These are phyloP conservation scores for Spilarctia lutea DNA, from an alignment of 2,888 invertebrate species.

Conservation along the genomic window DNA sequence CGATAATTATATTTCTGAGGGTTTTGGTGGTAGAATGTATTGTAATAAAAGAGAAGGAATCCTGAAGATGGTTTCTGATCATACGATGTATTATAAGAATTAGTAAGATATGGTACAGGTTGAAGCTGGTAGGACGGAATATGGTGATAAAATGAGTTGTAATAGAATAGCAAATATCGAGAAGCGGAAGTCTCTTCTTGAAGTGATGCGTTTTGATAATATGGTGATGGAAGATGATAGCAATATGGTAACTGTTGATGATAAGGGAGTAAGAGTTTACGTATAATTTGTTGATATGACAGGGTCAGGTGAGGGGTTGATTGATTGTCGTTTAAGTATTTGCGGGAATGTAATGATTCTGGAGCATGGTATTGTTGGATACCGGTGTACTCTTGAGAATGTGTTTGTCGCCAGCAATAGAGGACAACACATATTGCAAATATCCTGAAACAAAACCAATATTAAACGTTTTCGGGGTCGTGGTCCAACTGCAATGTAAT, in stretches of 20 bases:
- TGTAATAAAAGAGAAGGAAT: slow-evolving; percentile 4
- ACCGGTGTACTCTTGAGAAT: not conserved
- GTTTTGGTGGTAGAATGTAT: slow-evolving; percentile 10
- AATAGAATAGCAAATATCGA: slow-evolving; percentile 9
- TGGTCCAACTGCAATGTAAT: too few species aligned
- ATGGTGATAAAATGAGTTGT: slow-evolving; percentile 9
- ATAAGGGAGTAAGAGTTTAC: slow-evolving; percentile 5
- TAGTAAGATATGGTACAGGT: not conserved
- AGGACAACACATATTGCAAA: not conserved
- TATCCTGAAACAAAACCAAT: slow-evolving; percentile 9
- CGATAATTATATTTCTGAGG: not conserved
- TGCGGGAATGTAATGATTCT: not conserved
- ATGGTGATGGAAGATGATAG: not conserved
- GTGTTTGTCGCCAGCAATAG: not conserved
- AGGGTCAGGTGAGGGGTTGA: not conserved
- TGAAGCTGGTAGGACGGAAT: not conserved
- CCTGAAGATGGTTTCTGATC: slow-evolving; percentile 2
- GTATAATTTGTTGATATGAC: slow-evolving; percentile 12
- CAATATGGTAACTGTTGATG: slow-evolving; percentile 7
- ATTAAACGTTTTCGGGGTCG: not conserved
- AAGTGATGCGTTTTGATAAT: slow-evolving; percentile 2
- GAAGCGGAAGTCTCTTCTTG: not conserved
- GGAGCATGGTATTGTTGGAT: slow-evolving; percentile 1
- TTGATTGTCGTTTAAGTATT: not conserved
- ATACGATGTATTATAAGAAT: not conserved